Percentiles rank a stretch among this genome's conserved stretches.
phyloP scores from a whole-genome alignment of 1,140 invertebrate species.

The Steinernema feltiae region DNA sequence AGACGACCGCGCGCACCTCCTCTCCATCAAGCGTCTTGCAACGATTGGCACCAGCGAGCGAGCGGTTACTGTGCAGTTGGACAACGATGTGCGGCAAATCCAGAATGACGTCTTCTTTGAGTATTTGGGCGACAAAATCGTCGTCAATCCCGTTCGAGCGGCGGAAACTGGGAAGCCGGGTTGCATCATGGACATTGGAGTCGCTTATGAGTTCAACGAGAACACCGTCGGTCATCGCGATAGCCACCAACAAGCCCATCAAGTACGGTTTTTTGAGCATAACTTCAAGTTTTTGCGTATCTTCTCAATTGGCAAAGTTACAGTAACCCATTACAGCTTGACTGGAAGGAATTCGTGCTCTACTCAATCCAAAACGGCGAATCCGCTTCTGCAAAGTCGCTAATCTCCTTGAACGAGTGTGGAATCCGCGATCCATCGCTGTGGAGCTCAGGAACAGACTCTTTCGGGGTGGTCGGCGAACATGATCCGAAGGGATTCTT shows the following conservation, averaged over 20 bases:
- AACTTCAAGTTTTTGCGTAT: too few species aligned
- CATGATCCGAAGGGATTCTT: background rate
- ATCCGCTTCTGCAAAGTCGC: background rate
- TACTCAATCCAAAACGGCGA: background rate
- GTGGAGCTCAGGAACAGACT: background rate
- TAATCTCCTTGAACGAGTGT: background rate
- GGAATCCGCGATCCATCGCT: background rate
- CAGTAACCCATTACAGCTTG: background rate
- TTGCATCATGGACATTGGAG: constrained; percentile 3
- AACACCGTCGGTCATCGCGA: background rate
- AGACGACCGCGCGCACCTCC: background rate
- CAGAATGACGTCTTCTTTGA: background rate
- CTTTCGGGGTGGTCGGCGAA: background rate
- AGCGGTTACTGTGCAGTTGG: background rate
- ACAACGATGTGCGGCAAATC: background rate
- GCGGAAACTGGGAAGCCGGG: background rate
- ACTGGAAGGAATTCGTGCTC: constrained; percentile 1
- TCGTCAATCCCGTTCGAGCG: background rate
- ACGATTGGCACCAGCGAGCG: background rate
- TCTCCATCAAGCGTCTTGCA: background rate
- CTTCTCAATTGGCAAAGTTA: background rate
- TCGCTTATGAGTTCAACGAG: background rate
- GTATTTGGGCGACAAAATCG: background rate
- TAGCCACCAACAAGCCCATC: background rate
- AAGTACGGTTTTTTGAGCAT: too few species aligned